Conservation (phyloP, 2,888 invertebrate species). For the Drosophila stalkeri region DNA sequence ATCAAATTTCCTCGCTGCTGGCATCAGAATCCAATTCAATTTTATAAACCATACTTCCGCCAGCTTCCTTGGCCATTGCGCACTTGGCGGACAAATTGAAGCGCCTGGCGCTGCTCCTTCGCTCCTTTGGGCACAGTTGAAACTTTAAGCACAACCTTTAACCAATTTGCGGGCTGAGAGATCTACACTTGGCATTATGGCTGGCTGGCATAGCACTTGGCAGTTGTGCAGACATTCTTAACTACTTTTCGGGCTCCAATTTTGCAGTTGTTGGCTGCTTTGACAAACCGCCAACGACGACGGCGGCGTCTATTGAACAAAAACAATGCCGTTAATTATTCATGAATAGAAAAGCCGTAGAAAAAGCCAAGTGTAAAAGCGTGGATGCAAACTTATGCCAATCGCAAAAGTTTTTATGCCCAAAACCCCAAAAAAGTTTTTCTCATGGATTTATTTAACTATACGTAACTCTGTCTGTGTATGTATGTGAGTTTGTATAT, state of each 20-base stretch:
- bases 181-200: slow-evolving; percentile 16
- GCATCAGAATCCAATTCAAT: slow-evolving; percentile 74
- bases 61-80: slow-evolving; percentile 31
- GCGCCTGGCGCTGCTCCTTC: slow-evolving; percentile 39
- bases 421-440: slow-evolving; percentile 56
- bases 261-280: slow-evolving; percentile 49
- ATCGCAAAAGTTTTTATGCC: slow-evolving; percentile 63
- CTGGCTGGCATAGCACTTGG: slow-evolving; percentile 17
- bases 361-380: slow-evolving; percentile 54
- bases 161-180: slow-evolving; percentile 19
- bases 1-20: slow-evolving; percentile 48
- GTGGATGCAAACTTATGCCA: slow-evolving; percentile 56
- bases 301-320: slow-evolving; percentile 56
- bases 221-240: slow-evolving; percentile 48
- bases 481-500: neutral
- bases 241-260: slow-evolving; percentile 61
- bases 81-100: slow-evolving; percentile 58
- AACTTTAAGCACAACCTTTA: slow-evolving; percentile 55
- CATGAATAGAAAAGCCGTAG: slow-evolving; percentile 67
- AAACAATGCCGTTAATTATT: slow-evolving; percentile 76
- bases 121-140: slow-evolving; percentile 52
- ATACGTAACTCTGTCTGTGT: slow-evolving; percentile 40
- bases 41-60: slow-evolving; percentile 72
- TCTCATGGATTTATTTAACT: slow-evolving; percentile 63
- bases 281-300: slow-evolving; percentile 52